Conservation (phyloP, 2,888 invertebrate species). For the Drosophila rellima region DNA sequence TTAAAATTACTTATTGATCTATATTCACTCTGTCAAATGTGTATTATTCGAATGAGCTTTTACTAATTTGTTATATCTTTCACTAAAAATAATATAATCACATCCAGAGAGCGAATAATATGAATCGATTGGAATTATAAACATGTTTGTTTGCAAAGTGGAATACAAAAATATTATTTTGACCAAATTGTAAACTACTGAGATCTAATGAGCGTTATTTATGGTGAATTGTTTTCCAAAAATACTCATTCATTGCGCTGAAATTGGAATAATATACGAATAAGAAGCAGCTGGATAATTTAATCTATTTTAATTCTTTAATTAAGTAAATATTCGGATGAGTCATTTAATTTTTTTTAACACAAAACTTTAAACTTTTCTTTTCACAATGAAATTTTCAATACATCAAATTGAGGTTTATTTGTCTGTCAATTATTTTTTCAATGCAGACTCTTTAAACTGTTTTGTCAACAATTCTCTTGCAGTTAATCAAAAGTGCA, state of each 20-base stretch:
- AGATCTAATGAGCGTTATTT: slow-evolving; percentile 1
- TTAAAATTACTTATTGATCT: not conserved
- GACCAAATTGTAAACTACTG: not conserved
- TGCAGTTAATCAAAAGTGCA: not conserved
- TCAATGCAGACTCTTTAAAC: not conserved
- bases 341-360: too few species aligned
- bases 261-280: not conserved
- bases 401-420: not conserved
- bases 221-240: not conserved
- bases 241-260: not conserved
- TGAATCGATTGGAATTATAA: slow-evolving; percentile 1
- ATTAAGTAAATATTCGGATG: too few species aligned
- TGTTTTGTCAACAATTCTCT: not conserved
- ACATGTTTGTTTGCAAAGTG: not conserved
- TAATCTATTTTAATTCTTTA: not conserved
- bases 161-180: not conserved
- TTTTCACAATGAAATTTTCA: not conserved
- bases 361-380: not conserved
- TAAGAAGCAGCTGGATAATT: not conserved
- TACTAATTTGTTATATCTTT: not conserved
- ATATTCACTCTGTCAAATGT: not conserved
- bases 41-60: not conserved
- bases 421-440: not conserved
- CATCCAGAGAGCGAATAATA: not conserved
- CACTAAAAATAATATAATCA: not conserved